Percentiles rank a stretch among this genome's conserved stretches.
These are phyloP conservation scores for Lycophotia porphyrea DNA, from an alignment of 2,888 invertebrate species.

Conservation along the genomic window DNA sequence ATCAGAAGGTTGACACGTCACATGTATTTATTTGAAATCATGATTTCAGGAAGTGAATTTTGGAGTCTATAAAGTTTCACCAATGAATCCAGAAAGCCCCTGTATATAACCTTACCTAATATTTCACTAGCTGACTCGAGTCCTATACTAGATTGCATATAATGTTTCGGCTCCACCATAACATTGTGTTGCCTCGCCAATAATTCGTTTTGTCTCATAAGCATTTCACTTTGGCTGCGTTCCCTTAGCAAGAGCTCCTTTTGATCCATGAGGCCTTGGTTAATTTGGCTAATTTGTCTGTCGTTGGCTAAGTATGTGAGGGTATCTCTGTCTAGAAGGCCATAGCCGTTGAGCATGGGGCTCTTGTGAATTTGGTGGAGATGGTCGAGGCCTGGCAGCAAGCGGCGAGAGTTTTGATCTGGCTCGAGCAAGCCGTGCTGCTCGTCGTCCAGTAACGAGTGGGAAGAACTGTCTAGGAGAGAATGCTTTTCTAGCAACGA, in stretches of 20 bases:
- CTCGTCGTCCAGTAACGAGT: conserved; percentile 85
- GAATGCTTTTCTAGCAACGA: conserved; percentile 87
- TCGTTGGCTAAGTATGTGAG: conserved; percentile 80
- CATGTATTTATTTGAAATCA: not conserved
- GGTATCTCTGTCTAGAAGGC: conserved; percentile 76
- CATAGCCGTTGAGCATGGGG: conserved; percentile 83
- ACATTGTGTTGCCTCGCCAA: conserved; percentile 82
- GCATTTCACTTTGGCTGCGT: conserved; percentile 81
- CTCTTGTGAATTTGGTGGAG: conserved; percentile 82
- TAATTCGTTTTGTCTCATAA: conserved; percentile 86
- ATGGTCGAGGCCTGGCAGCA: conserved; percentile 80
- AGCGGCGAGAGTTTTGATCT: conserved; percentile 38
- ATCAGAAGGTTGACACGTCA: not conserved
- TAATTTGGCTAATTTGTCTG: conserved; percentile 86
- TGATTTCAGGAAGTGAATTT: not conserved
- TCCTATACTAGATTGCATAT: conserved; percentile 85
- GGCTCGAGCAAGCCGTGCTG: conserved; percentile 80
- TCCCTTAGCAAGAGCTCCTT: conserved; percentile 83
- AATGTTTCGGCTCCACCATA: conserved; percentile 84
- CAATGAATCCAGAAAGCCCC: conserved; percentile 21
- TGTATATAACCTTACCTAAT: conserved; percentile 81
- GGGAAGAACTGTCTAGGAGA: conserved; percentile 86
- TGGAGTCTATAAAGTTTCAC: conserved; percentile 23
- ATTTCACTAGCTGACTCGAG: conserved; percentile 87
- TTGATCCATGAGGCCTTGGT: conserved; percentile 81